These are phyloP conservation scores for Gadus chalcogrammus DNA, from an alignment of 2,113 vertebrate genomes.

Conservation along the genomic window DNA sequence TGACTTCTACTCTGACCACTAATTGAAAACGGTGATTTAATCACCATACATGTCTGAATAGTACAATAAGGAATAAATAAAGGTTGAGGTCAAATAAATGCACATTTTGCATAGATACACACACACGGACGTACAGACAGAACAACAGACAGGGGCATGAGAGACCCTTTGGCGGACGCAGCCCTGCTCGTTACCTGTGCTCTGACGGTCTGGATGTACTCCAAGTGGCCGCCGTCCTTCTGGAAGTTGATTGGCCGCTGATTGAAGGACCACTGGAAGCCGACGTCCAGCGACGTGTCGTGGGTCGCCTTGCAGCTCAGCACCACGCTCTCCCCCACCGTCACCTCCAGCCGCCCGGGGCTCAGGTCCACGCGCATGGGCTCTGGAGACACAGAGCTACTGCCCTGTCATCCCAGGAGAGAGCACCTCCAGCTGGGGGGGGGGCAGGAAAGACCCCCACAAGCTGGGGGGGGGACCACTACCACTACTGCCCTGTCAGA, in stretches of 20 bases:
- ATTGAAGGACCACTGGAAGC: constrained; percentile 89
- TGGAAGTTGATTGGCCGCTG: constrained; percentile 85
- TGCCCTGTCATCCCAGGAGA: constrained; percentile 63
- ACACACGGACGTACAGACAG: background rate
- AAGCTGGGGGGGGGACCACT: no score
- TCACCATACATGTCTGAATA: no score
- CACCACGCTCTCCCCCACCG: constrained; percentile 92
- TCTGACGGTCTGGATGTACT: constrained; percentile 95
- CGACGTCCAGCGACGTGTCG: constrained; percentile 84
- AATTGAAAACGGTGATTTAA: no score
- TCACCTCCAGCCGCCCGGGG: constrained; percentile 86
- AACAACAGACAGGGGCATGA: background rate
- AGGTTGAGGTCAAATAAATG: no score
- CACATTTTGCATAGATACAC: no score
- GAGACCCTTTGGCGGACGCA: no score
- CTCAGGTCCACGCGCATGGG: constrained; percentile 90
- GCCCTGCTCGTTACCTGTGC: constrained; percentile 49
- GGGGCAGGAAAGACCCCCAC: no score
- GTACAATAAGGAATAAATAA: no score
- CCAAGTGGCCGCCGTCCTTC: constrained; percentile 90
- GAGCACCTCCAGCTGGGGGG: no score
- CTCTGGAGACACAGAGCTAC: constrained; percentile 76
- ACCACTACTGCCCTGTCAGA: no score
- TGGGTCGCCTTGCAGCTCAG: constrained; percentile 91
- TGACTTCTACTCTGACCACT: no score